Conservation (phyloP, 2,888 invertebrate species). For the Amaurobius ferox region DNA sequence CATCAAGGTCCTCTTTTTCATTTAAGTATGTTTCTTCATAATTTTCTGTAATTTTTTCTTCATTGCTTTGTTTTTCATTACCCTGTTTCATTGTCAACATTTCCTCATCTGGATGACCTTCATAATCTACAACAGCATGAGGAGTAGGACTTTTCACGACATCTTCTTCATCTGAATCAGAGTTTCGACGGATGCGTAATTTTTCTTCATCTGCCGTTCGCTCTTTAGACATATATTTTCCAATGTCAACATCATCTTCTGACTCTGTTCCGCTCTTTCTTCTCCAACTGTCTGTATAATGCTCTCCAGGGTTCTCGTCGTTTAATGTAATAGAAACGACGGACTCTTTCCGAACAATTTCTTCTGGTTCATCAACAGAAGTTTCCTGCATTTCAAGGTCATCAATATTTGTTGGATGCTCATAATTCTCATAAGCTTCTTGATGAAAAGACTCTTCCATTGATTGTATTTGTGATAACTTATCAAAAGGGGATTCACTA, state of each 20-base stretch:
- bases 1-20: constrained; percentile 59
- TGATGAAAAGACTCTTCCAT: constrained; percentile 20
- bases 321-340: constrained; percentile 53
- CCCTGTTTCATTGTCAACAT: not conserved
- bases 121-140: constrained; percentile 60
- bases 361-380: constrained; percentile 62
- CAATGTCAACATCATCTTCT: constrained; percentile 61
- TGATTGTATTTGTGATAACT: constrained; percentile 12
- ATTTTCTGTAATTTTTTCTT: not conserved
- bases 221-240: constrained; percentile 45
- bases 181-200: not conserved
- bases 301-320: constrained; percentile 29
- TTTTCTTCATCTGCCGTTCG: constrained; percentile 22
- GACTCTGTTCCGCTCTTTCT: constrained; percentile 63
- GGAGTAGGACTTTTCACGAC: constrained; percentile 67
- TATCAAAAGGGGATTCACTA: constrained; percentile 16
- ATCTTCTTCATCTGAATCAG: constrained; percentile 60
- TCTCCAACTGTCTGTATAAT: constrained; percentile 28
- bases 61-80: not conserved
- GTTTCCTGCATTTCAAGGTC: constrained; percentile 63
- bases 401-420: constrained; percentile 25
- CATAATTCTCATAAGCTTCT: not conserved
- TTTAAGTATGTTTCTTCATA: not conserved
- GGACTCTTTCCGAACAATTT: constrained; percentile 56
- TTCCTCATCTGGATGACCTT: constrained; percentile 33